These are phyloP conservation scores for Octodonta nipae DNA, from an alignment of 2,888 invertebrate genomes.

Conservation along the genomic window DNA sequence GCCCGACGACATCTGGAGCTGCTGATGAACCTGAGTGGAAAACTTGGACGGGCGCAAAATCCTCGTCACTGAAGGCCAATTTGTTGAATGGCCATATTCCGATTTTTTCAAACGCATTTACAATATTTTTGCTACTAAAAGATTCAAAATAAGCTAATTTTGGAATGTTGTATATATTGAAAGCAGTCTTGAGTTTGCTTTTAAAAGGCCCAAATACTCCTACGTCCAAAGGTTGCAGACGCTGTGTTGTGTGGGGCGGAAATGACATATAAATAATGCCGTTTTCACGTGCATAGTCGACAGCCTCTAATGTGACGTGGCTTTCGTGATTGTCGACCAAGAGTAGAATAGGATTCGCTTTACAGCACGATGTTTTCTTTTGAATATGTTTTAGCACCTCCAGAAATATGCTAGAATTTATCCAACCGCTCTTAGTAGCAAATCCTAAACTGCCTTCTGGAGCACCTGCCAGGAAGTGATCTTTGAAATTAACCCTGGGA, in stretches of 20 bases:
- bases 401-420: background rate
- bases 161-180: background rate
- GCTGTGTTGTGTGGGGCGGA: slow-evolving; percentile 9
- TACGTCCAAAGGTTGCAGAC: background rate
- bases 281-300: slow-evolving; percentile 21
- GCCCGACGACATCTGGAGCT: background rate
- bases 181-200: background rate
- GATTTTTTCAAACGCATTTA: slow-evolving; percentile 14
- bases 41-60: background rate
- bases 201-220: background rate
- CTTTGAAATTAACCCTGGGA: background rate
- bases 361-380: slow-evolving; percentile 5
- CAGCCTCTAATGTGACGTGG: slow-evolving; percentile 7
- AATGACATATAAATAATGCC: slow-evolving; percentile 25
- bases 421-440: background rate
- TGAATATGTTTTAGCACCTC: slow-evolving; percentile 9
- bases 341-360: slow-evolving; percentile 6
- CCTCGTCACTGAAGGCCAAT: too few species aligned
- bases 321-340: slow-evolving; percentile 8
- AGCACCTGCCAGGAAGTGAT: background rate
- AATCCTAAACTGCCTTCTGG: background rate
- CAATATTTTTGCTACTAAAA: slow-evolving; percentile 12
- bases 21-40: background rate
- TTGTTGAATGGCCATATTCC: slow-evolving; percentile 14
- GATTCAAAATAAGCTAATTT: slow-evolving; percentile 10